These are phyloP conservation scores for Cnemophilus loriae DNA, from an alignment of 2,113 vertebrate genomes.

Conservation along the genomic window DNA sequence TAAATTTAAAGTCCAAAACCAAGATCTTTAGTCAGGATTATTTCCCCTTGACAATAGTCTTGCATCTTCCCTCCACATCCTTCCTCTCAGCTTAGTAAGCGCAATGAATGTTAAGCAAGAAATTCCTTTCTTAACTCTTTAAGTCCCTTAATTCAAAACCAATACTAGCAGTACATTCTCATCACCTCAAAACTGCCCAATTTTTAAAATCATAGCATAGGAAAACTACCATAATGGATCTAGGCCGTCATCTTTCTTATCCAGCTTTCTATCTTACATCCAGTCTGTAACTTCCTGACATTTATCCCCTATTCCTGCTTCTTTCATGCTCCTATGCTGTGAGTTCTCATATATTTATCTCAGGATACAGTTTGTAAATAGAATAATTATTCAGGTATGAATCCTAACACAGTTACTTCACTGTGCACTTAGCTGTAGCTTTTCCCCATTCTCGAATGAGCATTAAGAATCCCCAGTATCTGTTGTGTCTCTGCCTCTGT, in stretches of 20 bases:
- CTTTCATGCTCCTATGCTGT: neutral
- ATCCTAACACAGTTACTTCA: neutral
- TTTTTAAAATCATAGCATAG: neutral
- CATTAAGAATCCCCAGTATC: fast-evolving
- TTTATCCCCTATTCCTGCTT: neutral
- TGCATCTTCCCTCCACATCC: too few relatives aligned
- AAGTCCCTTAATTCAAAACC: too few relatives aligned
- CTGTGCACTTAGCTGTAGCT: neutral
- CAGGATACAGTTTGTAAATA: neutral
- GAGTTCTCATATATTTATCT: neutral
- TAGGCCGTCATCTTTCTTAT: neutral
- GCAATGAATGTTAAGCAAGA: too few relatives aligned
- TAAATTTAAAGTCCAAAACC: too few relatives aligned
- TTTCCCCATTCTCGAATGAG: fast-evolving
- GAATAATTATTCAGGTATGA: neutral
- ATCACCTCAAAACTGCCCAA: neutral
- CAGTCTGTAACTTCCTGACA: neutral
- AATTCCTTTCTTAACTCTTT: too few relatives aligned
- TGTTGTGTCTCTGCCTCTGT: neutral
- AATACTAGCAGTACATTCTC: neutral
- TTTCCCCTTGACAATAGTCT: too few relatives aligned
- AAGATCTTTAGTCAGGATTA: too few relatives aligned
- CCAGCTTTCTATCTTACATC: neutral
- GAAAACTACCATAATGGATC: neutral
- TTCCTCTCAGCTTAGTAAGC: too few relatives aligned